Evolutionary conservation across 2,888 invertebrate genomes (phyloP).

Genomic region (Tipula confusa): DNA sequence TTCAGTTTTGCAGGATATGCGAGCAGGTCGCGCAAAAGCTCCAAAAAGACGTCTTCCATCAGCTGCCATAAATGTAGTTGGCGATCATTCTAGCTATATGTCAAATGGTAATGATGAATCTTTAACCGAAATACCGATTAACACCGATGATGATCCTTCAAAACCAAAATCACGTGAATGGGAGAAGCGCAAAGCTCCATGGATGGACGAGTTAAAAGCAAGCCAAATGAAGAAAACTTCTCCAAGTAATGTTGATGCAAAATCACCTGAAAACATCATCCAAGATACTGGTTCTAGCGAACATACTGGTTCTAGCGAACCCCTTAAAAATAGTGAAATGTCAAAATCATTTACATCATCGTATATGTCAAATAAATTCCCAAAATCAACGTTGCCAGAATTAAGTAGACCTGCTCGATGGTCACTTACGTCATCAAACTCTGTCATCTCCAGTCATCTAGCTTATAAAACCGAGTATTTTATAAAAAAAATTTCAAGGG

Average conservation of each 20-base stretch:
- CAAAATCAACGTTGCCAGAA: constrained; percentile 30
- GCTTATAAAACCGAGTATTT: too few species aligned
- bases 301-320: too few species aligned
- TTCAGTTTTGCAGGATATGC: constrained; percentile 60
- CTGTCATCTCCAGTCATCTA: too few species aligned
- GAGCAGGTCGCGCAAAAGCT: constrained; percentile 57
- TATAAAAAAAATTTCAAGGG: too few species aligned
- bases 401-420: too few species aligned
- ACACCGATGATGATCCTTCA: constrained; percentile 48
- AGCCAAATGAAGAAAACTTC: constrained; percentile 57
- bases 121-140: constrained; percentile 28
- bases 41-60: constrained; percentile 60
- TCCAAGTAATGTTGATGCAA: constrained; percentile 42
- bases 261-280: constrained; percentile 31
- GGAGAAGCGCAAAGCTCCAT: constrained; percentile 71
- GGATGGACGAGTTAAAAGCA: constrained; percentile 77
- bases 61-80: constrained; percentile 48
- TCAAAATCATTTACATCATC: constrained; percentile 35
- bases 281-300: neutral
- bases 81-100: constrained; percentile 45
- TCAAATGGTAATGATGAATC: constrained; percentile 42
- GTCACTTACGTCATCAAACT: too few species aligned
- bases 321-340: constrained; percentile 31
- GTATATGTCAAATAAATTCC: neutral
- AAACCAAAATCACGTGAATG: constrained; percentile 64